Conservation (phyloP, 2,888 invertebrate genomes). For the Xiphydria camelus region DNA sequence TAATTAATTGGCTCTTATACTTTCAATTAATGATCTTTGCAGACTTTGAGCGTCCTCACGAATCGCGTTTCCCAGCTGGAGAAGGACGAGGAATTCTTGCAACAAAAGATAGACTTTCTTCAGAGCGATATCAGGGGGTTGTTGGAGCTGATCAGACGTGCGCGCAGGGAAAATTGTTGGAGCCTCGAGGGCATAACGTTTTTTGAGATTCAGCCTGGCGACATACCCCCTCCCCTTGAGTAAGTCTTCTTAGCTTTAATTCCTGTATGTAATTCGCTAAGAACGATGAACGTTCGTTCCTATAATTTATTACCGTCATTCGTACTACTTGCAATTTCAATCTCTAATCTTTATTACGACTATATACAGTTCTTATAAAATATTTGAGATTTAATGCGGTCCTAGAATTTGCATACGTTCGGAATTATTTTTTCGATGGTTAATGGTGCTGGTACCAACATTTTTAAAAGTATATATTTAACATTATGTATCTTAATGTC, state of each 20-base stretch:
- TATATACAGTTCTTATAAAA: too few relatives aligned
- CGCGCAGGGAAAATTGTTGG: conserved; percentile 60
- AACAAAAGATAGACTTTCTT: conserved; percentile 58
- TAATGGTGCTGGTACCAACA: too few relatives aligned
- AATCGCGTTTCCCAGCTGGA: conserved; percentile 39
- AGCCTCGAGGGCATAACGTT: conserved; percentile 62
- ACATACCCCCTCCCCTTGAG: conserved; percentile 42
- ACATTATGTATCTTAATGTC: too few relatives aligned
- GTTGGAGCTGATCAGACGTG: conserved; percentile 61
- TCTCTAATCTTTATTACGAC: background rate
- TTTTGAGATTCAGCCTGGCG: conserved; percentile 55
- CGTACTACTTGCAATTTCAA: conserved; percentile 3
- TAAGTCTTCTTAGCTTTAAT: conserved; percentile 34
- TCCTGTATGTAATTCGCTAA: background rate
- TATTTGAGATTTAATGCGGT: too few relatives aligned
- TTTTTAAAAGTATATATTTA: too few relatives aligned
- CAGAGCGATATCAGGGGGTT: conserved; percentile 62
- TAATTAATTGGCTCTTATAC: conserved; percentile 23
- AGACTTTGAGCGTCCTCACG: conserved; percentile 43
- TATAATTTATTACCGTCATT: background rate
- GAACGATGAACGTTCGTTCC: background rate
- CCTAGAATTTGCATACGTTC: too few relatives aligned
- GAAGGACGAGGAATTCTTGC: conserved; percentile 49
- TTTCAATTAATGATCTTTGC: conserved; percentile 4
- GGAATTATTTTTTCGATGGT: too few relatives aligned